Percentiles rank a stretch among this genome's conserved stretches.
phyloP scores from a whole-genome alignment of 2,888 invertebrate genomes.

The Apodemia hepburni region DNA sequence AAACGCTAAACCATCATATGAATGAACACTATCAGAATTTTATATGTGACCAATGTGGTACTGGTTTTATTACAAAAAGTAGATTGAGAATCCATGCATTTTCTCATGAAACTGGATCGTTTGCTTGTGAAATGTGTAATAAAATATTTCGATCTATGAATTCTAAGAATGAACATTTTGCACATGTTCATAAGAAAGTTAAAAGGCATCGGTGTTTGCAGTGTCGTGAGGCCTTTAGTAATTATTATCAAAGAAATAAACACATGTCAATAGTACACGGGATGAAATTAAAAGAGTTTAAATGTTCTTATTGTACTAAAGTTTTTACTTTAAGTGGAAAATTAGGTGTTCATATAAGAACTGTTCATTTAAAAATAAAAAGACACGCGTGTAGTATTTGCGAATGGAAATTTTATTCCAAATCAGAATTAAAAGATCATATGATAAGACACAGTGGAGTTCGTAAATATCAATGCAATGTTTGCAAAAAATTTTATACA shows the following conservation, averaged over 20 bases:
- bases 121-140: slow-evolving; percentile 66
- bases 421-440: slow-evolving; percentile 75
- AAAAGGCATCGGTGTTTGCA: slow-evolving; percentile 64
- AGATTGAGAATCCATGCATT: slow-evolving; percentile 57
- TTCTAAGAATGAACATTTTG: slow-evolving; percentile 67
- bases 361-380: slow-evolving; percentile 68
- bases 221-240: slow-evolving; percentile 60
- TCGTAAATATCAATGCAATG: slow-evolving; percentile 64
- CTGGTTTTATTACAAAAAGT: slow-evolving; percentile 63
- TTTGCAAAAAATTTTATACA: slow-evolving; percentile 75
- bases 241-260: slow-evolving; percentile 67
- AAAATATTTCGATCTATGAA: slow-evolving; percentile 72
- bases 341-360: slow-evolving; percentile 54
- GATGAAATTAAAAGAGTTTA: slow-evolving; percentile 62
- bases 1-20: slow-evolving; percentile 68
- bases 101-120: slow-evolving; percentile 58
- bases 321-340: slow-evolving; percentile 63
- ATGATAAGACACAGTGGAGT: slow-evolving; percentile 76
- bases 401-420: slow-evolving; percentile 76
- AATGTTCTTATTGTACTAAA: slow-evolving; percentile 59
- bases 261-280: slow-evolving; percentile 59
- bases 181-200: slow-evolving; percentile 68
- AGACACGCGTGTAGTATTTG: slow-evolving; percentile 68
- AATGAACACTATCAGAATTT: slow-evolving; percentile 67
- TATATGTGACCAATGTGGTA: slow-evolving; percentile 67